Evolutionary conservation across 2,888 invertebrate species (phyloP).

Genomic region (Zaprionus lineosus): DNA sequence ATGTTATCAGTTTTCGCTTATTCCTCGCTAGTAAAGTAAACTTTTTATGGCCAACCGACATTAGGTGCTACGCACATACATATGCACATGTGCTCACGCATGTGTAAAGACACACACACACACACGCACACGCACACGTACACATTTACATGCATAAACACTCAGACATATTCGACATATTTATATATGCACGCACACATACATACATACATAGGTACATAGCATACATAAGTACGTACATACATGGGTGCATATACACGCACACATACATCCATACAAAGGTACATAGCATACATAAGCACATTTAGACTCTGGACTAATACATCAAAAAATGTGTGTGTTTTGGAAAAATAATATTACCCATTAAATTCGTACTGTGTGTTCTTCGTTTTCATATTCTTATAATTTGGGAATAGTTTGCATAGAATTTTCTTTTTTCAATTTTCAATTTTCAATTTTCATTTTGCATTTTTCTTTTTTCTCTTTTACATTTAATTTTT

Average conservation of each 20-base stretch:
- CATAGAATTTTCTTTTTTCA: constrained; percentile 10
- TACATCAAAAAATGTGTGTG: constrained; percentile 14
- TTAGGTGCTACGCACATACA: constrained; percentile 18
- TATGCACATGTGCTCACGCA: not conserved
- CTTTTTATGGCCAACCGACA: constrained; percentile 45
- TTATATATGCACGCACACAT: not conserved
- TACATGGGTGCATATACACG: constrained; percentile 5
- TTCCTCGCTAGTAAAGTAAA: constrained; percentile 56
- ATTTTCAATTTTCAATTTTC: not conserved
- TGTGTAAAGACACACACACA: too few species aligned
- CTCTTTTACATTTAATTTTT: constrained; percentile 5
- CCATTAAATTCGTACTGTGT: constrained; percentile 65
- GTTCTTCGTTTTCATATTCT: constrained; percentile 7
- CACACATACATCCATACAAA: constrained; percentile 17
- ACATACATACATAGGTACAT: not conserved
- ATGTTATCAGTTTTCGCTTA: constrained; percentile 52
- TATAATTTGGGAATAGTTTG: constrained; percentile 12
- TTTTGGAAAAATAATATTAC: constrained; percentile 30
- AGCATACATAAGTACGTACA: not conserved
- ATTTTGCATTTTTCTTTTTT: not conserved
- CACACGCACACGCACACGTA: not conserved
- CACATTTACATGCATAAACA: too few species aligned
- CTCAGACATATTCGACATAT: too few species aligned
- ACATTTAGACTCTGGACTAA: constrained; percentile 55
- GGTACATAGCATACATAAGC: too few species aligned